Base-by-base conservation (phyloP, 2,113 vertebrate species). In the Anarrhichthys ocellatus region DNA sequence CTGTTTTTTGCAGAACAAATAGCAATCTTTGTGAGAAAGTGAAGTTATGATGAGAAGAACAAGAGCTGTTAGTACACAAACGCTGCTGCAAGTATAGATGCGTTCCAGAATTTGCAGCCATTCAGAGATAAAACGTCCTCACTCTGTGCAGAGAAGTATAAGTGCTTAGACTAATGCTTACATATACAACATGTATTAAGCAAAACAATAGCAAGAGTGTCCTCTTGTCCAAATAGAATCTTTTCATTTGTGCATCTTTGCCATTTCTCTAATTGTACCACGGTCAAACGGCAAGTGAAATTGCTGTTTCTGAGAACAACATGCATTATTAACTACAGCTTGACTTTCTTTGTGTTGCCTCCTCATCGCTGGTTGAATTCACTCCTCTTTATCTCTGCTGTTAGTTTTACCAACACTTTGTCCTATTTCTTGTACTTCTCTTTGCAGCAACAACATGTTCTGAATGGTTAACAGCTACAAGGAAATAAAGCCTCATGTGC, bases 281-380 rank as follows among this genome's bases (percentile, higher is more conserved):
- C 7, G 8, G 52, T 75, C 68, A 42, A 86, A 78, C 27, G 44
- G 38, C 56, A 86, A 83, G 59, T 58, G 22, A 91, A 79, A 64
- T 59, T 4, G 9, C 56, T 80, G 73, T 76, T 62, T 81, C 69
- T 68, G 65, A 61, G 61, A 84, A 64, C 32, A 42, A 1, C 65
- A 84, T 88, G 50, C 58, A 88, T 90, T 83, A 88, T 88, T 91
- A 63, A 81, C 54, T 0, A 24, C 75, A 48, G 80, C 58, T 64
- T 61, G 29, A 80, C 63, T 58, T n/a, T 82, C 72, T 73, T 72
- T 71, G 67, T 78, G 78, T 46, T 65, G 64, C 62, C 67, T 77
- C 13, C 14, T 72, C 77, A 34, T 38, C 6, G 15, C 59, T 46
- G 73, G 17, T 56, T 34, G 72, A 82, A 70, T 80, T 63, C 18